A percentile compares a stretch with the other conserved stretches of the same genome.
Conservation (phyloP, 2,113 vertebrate genomes). For the Gopherus flavomarginatus region DNA sequence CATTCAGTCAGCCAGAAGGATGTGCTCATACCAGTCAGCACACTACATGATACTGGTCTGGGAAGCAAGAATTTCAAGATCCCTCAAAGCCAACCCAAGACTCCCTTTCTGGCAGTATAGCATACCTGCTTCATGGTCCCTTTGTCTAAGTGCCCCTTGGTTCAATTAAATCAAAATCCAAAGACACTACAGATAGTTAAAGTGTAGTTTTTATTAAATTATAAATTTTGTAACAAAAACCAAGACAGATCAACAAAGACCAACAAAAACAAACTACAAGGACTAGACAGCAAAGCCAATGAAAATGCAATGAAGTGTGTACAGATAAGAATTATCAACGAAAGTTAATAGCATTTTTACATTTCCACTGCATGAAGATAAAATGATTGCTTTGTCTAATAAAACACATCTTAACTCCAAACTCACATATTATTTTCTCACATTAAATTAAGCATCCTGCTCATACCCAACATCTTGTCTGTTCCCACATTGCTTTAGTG, state of each 20-base stretch:
- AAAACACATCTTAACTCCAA: conserved; percentile 76
- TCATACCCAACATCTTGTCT: conserved; percentile 67
- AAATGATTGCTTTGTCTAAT: conserved; percentile 75
- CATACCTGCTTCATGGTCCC: background rate
- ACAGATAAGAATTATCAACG: conserved; percentile 75
- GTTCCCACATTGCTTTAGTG: conserved; percentile 72
- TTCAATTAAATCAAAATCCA: conserved; percentile 48
- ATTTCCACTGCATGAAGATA: conserved; percentile 73
- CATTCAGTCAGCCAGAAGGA: background rate
- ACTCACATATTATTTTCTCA: conserved; percentile 80
- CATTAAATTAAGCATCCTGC: conserved; percentile 78
- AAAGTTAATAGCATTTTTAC: conserved; percentile 78
- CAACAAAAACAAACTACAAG: conserved; percentile 78
- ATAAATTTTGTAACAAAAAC: conserved; percentile 86
- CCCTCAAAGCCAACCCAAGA: background rate
- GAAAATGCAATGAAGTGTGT: conserved; percentile 69
- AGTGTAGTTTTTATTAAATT: conserved; percentile 89
- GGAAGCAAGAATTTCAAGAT: background rate
- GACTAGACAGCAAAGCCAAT: conserved; percentile 79
- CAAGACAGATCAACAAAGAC: conserved; percentile 77
- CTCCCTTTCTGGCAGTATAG: background rate
- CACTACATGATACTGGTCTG: background rate
- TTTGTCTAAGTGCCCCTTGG: background rate
- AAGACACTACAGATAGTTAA: conserved; percentile 63
- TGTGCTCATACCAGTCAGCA: background rate